These are phyloP conservation scores for Aethina tumida DNA, from an alignment of 1,140 invertebrate genomes.

Conservation along the genomic window DNA sequence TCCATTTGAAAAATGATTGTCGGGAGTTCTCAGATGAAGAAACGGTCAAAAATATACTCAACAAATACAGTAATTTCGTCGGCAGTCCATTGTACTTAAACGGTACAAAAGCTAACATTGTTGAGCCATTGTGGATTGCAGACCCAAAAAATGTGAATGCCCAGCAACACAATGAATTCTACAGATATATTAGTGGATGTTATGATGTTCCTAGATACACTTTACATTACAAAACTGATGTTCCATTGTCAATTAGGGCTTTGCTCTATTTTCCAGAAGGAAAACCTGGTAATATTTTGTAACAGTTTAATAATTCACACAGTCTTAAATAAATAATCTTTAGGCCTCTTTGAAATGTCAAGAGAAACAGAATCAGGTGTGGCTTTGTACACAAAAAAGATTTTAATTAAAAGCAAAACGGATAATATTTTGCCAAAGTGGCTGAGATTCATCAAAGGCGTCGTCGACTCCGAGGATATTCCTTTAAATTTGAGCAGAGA, in stretches of 20 bases:
- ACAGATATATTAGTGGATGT: constrained; percentile 74
- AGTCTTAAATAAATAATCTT: constrained; percentile 11
- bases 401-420: constrained; percentile 82
- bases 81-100: constrained; percentile 88
- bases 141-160: constrained; percentile 79
- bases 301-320: neutral
- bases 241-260: constrained; percentile 81
- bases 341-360: constrained; percentile 78
- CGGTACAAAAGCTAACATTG: constrained; percentile 53
- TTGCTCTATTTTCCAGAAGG: constrained; percentile 89
- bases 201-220: constrained; percentile 78
- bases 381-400: constrained; percentile 80
- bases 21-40: constrained; percentile 83
- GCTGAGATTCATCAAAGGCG: constrained; percentile 90
- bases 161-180: constrained; percentile 87
- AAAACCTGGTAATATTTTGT: constrained; percentile 49
- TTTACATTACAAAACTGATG: constrained; percentile 82
- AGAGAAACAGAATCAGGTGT: constrained; percentile 73
- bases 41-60: constrained; percentile 74
- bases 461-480: constrained; percentile 97
- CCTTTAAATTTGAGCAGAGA: constrained; percentile 94
- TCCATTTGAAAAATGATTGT: constrained; percentile 79
- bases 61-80: constrained; percentile 97
- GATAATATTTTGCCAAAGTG: constrained; percentile 90
- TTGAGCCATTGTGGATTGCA: constrained; percentile 84